Base-by-base conservation (phyloP, 2,113 vertebrate genomes). In the Cyanocitta stelleri region DNA sequence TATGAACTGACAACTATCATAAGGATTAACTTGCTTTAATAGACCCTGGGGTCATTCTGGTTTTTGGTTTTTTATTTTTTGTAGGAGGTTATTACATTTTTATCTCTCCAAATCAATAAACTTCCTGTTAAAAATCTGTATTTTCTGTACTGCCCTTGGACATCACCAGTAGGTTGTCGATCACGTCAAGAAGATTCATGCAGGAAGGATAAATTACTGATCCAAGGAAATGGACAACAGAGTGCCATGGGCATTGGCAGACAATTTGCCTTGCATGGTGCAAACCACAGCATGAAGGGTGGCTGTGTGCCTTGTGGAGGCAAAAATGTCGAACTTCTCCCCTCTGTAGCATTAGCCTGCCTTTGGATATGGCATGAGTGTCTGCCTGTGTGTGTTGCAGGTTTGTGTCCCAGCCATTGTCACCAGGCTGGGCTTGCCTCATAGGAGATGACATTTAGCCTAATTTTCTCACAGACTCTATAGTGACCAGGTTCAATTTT, bases 251-350 rank as follows among this genome's bases (percentile, higher is more conserved):
- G 11, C 37, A 56, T 7, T 66, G 67, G 20, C 44, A 73, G 71
- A 76, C 68, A 76, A 76, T 61, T 44, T 85, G 19, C 52, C 29
- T 91, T 49, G 32, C 0, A 0, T 52, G 1, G 0, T 46, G 43
- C 61, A 86, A 61, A 74, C 37, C 27, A 26, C 72, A 71, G 46
- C 43, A 26, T n/a, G n/a, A 86, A 33, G 2, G 23, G 43, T 44
- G 41, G 4, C 62, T 78, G 14, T 37, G 23, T 1, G 3, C 37
- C 37, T n/a, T 33, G 6, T 20, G 44, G 55, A 80, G 59, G 13
- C 72, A 66, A 49, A 85, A 83, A 22, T n/a, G 29, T 56, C 63
- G 30, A 75, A 11, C 41, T 49, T 54, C 33, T 51, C 30, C 83
- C 69, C 52, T 26, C 46, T 77, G 33, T 61, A 54, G 37, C 15